Evolutionary conservation across 1,140 invertebrate genomes (phyloP).

Genomic region (Protaetia brevitarsis): DNA sequence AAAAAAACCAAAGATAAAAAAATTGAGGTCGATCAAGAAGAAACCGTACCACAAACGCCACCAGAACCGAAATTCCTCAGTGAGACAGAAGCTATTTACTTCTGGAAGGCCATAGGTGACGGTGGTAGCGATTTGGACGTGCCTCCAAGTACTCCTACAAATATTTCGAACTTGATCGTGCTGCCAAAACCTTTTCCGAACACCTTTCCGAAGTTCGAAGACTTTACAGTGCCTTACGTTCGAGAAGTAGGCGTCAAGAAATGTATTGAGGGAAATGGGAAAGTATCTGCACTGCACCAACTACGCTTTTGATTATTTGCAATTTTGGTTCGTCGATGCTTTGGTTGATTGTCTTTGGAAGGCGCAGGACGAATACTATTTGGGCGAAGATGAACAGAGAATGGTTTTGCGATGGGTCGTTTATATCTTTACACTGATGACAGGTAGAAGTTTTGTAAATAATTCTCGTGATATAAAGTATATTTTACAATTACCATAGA

Average conservation of each 20-base stretch:
- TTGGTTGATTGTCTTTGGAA: conserved; percentile 45
- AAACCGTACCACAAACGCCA: not conserved
- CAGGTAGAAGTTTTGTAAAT: conserved; percentile 27
- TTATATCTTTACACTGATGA: conserved; percentile 39
- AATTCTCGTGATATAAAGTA: not conserved
- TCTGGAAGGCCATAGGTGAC: not conserved
- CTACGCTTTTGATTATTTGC: conserved; percentile 40
- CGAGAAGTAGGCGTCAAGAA: conserved; percentile 40
- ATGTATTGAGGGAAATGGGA: conserved; percentile 36
- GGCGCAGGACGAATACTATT: conserved; percentile 42
- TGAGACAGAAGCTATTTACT: not conserved
- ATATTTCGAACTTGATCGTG: not conserved
- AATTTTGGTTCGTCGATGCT: conserved; percentile 46
- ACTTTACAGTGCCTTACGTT: conserved; percentile 36
- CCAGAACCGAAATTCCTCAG: conserved; percentile 1
- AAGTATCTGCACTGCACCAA: conserved; percentile 36
- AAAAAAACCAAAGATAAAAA: too few species aligned
- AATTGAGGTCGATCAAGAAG: not conserved
- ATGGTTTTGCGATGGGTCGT: conserved; percentile 42
- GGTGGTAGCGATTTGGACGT: not conserved
- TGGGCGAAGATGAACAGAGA: conserved; percentile 36
- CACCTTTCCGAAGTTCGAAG: conserved; percentile 19
- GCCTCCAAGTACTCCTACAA: not conserved
- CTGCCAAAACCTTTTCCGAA: not conserved
- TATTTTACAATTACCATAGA: conserved; percentile 22